Percentiles rank a stretch among this genome's conserved stretches.
phyloP scores from a whole-genome alignment of 2,113 vertebrate genomes.

The Suncus etruscus region DNA sequence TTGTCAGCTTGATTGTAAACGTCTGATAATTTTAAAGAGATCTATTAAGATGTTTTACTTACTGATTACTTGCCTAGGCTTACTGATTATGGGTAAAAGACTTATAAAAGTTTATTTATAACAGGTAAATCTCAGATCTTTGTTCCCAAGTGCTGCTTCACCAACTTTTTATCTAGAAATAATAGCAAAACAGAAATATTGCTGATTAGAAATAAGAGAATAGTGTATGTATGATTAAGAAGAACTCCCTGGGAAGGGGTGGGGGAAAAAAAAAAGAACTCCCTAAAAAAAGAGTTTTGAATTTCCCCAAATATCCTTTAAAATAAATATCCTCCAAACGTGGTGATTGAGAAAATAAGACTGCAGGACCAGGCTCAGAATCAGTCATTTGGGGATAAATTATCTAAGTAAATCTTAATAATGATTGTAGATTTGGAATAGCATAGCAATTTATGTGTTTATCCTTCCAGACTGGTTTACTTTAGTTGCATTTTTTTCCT shows the following conservation, averaged over 20 bases:
- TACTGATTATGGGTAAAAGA: neutral
- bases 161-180: neutral
- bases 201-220: neutral
- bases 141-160: neutral
- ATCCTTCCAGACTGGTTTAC: slow-evolving; percentile 15
- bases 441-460: neutral
- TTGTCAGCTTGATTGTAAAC: neutral
- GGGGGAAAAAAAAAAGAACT: neutral
- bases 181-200: neutral
- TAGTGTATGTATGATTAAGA: neutral
- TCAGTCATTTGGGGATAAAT: neutral
- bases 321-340: slow-evolving; percentile 20
- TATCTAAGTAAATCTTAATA: neutral
- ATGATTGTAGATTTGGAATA: neutral
- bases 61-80: neutral
- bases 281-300: slow-evolving; percentile 3
- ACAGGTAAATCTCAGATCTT: neutral
- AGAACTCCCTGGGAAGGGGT: too few relatives aligned
- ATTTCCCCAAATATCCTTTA: slow-evolving; percentile 44
- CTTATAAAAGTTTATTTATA: neutral
- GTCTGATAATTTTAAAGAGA: slow-evolving; percentile 42
- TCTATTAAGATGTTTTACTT: neutral
- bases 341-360: neutral
- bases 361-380: neutral
- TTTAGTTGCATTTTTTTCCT: neutral